Percentiles rank a stretch among this genome's conserved stretches.
These are phyloP conservation scores for Miniopterus natalensis DNA, from an alignment of 2,113 vertebrate genomes.

Conservation along the genomic window DNA sequence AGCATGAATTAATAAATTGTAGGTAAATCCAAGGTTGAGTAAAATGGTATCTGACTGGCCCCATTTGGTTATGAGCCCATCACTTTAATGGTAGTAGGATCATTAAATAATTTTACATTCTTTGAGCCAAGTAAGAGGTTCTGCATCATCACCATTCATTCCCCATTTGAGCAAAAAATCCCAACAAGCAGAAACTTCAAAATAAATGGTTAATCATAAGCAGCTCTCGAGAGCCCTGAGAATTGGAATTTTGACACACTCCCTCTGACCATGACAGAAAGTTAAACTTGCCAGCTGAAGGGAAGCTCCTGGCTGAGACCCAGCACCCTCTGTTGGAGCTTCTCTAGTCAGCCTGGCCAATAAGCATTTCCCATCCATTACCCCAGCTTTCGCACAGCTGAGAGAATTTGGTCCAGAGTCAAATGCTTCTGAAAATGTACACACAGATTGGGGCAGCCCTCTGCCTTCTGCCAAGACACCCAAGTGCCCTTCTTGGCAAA, in stretches of 20 bases:
- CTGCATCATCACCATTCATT: neutral
- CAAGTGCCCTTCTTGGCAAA: slow-evolving; percentile 83
- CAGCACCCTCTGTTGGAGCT: slow-evolving; percentile 79
- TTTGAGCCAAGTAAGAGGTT: slow-evolving; percentile 53
- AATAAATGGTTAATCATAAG: slow-evolving; percentile 70
- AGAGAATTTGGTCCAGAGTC: slow-evolving; percentile 81
- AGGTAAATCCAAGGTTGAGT: neutral
- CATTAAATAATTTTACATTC: neutral
- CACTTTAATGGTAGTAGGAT: neutral
- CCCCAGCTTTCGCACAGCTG: slow-evolving; percentile 69
- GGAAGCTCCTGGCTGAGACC: slow-evolving; percentile 79
- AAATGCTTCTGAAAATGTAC: slow-evolving; percentile 83
- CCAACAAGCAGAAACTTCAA: slow-evolving; percentile 63
- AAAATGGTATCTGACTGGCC: neutral
- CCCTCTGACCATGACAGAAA: slow-evolving; percentile 78
- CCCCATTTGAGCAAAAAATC: slow-evolving; percentile 56
- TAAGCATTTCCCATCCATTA: slow-evolving; percentile 71
- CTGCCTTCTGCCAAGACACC: slow-evolving; percentile 82
- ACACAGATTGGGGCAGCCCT: slow-evolving; percentile 78
- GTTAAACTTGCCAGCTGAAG: slow-evolving; percentile 79
- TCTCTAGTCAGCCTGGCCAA: slow-evolving; percentile 77
- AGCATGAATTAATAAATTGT: neutral
- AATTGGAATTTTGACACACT: slow-evolving; percentile 78
- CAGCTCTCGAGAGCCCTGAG: slow-evolving; percentile 71
- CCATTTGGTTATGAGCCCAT: neutral